Percentiles rank a stretch among this genome's conserved stretches.
These are phyloP conservation scores for Ardeotis arabs DNA, from an alignment of 2,113 vertebrate species.

Conservation along the genomic window DNA sequence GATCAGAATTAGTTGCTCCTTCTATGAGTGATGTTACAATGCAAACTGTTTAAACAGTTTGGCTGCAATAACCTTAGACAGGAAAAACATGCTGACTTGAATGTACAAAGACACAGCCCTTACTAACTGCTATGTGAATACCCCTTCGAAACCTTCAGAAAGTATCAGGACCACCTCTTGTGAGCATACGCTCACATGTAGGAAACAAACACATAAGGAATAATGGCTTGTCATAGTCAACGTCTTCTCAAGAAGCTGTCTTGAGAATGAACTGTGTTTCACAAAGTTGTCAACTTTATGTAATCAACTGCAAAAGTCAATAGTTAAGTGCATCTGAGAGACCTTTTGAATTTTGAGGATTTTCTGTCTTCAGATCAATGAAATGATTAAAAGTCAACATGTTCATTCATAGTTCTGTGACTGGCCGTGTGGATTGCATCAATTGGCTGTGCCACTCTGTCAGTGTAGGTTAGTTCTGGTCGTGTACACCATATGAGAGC, in stretches of 20 bases:
- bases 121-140: not conserved
- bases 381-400: not conserved
- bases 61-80: not conserved
- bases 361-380: not conserved
- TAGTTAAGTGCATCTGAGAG: not conserved
- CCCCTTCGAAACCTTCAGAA: not conserved
- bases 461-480: not conserved
- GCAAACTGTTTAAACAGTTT: not conserved
- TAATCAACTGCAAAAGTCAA: not conserved
- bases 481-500: not conserved
- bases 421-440: not conserved
- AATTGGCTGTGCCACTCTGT: not conserved
- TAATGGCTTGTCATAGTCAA: not conserved
- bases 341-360: not conserved
- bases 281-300: not conserved
- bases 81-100: not conserved
- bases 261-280: not conserved
- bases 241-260: too few species aligned
- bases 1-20: not conserved
- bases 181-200: not conserved
- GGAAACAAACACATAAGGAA: not conserved
- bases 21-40: not conserved
- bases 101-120: not conserved
- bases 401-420: not conserved
- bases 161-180: not conserved